phyloP scores from a whole-genome alignment of 35 echinoderm and acorn worm species.

The Amphiura filiformis region DNA sequence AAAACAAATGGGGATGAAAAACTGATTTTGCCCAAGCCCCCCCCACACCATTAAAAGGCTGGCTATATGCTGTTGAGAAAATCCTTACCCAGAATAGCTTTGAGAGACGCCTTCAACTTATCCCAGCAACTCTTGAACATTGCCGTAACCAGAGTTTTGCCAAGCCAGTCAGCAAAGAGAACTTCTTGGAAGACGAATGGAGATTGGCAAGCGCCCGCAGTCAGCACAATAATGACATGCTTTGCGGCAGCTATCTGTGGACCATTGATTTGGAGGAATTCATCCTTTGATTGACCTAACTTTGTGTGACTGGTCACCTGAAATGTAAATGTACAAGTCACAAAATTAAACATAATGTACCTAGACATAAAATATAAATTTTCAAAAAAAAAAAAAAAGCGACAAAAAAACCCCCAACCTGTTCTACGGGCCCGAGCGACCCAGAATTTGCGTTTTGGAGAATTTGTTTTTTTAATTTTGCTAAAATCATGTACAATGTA shows the following conservation, averaged over 20 bases:
- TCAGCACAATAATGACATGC: slow-evolving; percentile 76
- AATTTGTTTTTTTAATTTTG: too few species aligned
- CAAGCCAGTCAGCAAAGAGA: slow-evolving; percentile 97
- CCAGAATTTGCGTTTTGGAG: too few species aligned
- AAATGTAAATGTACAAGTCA: neutral
- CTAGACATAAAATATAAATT: too few species aligned
- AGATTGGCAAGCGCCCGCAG: slow-evolving; percentile 64
- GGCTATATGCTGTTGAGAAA: neutral
- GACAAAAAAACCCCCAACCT: neutral
- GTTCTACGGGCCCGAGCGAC: neutral
- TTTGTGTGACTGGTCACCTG: slow-evolving; percentile 89
- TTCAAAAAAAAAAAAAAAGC: neutral
- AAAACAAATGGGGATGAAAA: too few species aligned
- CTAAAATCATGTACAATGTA: neutral
- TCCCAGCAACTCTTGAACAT: slow-evolving; percentile 98
- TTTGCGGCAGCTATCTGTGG: slow-evolving; percentile 76
- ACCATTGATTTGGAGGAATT: slow-evolving; percentile 93
- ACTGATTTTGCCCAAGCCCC: too few species aligned
- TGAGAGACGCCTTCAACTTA: slow-evolving; percentile 78
- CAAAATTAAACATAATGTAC: neutral
- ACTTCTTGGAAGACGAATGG: slow-evolving; percentile 98
- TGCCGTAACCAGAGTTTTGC: slow-evolving; percentile 77
- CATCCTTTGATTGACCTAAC: slow-evolving; percentile 84
- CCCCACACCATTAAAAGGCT: too few species aligned
- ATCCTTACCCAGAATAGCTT: slow-evolving; percentile 81